Conservation (phyloP, 2,113 vertebrate genomes). For the Cathartes aura region DNA sequence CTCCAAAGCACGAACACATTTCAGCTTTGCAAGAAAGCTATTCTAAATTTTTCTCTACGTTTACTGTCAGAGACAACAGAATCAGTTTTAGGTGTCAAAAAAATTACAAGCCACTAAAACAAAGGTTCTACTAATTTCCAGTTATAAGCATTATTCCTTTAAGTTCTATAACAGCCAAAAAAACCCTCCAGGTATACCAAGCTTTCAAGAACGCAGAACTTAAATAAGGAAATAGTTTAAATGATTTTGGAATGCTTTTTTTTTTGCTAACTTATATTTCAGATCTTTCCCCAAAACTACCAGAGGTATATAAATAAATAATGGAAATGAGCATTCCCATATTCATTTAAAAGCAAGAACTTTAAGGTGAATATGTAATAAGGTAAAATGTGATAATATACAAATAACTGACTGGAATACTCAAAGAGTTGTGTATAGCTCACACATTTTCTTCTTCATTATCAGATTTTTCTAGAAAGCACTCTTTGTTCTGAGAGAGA, state of each 20-base stretch:
- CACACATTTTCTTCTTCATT: neutral
- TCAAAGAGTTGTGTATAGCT: neutral
- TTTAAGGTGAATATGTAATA: neutral
- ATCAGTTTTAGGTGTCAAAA: neutral
- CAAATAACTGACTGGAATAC: neutral
- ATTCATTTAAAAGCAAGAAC: neutral
- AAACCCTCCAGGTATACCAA: neutral
- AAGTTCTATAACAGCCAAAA: neutral
- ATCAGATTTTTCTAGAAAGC: neutral
- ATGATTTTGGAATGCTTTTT: neutral
- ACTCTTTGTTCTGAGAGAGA: conserved; percentile 53
- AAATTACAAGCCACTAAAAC: neutral
- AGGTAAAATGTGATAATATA: neutral
- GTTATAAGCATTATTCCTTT: neutral
- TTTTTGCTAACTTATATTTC: neutral
- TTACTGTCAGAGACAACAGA: neutral
- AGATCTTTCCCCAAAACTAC: neutral
- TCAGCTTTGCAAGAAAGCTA: neutral
- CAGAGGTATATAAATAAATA: neutral
- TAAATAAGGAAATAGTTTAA: neutral
- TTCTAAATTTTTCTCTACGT: neutral
- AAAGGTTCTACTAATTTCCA: neutral
- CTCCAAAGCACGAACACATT: neutral
- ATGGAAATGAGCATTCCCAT: neutral
- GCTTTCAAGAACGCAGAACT: neutral